Percentiles rank a stretch among this genome's conserved stretches.
phyloP scores from a whole-genome alignment of 2,888 invertebrate species.

The Cryptocephalus moraei region DNA sequence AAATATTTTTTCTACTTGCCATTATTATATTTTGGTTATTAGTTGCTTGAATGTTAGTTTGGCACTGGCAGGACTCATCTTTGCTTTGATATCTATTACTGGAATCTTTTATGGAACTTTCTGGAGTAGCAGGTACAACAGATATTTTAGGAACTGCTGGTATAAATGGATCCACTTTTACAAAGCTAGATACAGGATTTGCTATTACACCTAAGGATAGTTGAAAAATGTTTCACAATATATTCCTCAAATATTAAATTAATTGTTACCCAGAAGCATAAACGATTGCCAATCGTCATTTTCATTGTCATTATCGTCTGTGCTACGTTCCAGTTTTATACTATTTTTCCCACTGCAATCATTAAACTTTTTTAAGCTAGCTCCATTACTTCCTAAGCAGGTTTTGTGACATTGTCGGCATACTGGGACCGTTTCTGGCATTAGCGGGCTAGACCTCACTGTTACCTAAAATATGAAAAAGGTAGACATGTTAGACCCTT shows the following conservation, averaged over 20 bases:
- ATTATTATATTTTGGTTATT: too few species aligned
- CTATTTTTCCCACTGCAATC: slow-evolving; percentile 13
- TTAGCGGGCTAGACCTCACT: slow-evolving; percentile 64
- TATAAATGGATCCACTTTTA: slow-evolving; percentile 46
- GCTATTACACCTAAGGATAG: slow-evolving; percentile 38
- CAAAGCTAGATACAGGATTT: slow-evolving; percentile 49
- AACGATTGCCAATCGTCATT: slow-evolving; percentile 49
- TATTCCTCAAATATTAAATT: background rate
- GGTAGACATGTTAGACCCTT: too few species aligned
- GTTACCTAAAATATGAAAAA: slow-evolving; percentile 50
- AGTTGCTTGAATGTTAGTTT: slow-evolving; percentile 3
- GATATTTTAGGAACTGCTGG: slow-evolving; percentile 23
- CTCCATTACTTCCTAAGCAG: slow-evolving; percentile 44
- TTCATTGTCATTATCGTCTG: slow-evolving; percentile 8
- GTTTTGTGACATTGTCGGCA: slow-evolving; percentile 72
- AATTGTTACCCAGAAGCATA: slow-evolving; percentile 49
- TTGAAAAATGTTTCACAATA: background rate
- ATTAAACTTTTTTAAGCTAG: slow-evolving; percentile 22
- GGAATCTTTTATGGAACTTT: slow-evolving; percentile 15
- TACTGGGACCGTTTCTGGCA: slow-evolving; percentile 61
- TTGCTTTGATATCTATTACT: slow-evolving; percentile 3
- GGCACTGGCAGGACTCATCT: slow-evolving; percentile 15
- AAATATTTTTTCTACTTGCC: too few species aligned
- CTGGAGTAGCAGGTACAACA: slow-evolving; percentile 25
- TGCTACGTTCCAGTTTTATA: slow-evolving; percentile 8